These are phyloP conservation scores for Asbolus verrucosus DNA, from an alignment of 1,140 invertebrate species.

Conservation along the genomic window DNA sequence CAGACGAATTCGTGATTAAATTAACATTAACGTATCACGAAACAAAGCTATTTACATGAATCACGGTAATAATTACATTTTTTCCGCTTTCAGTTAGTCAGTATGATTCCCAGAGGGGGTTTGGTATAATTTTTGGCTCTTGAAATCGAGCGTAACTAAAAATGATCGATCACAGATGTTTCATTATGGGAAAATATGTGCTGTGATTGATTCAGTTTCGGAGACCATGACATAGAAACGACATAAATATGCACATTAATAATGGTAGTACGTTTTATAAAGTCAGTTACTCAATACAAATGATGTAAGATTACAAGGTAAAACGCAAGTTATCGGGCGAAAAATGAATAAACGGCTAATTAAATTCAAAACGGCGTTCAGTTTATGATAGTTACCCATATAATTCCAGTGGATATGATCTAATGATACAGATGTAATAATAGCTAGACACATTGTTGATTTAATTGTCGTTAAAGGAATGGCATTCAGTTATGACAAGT, in stretches of 20 bases:
- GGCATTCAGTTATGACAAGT: constrained; percentile 5
- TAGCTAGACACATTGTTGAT: constrained; percentile 4
- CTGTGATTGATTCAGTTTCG: constrained; percentile 22
- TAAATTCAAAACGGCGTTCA: constrained; percentile 16
- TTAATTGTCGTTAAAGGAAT: constrained; percentile 17
- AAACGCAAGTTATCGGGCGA: constrained; percentile 38
- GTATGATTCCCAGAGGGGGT: neutral
- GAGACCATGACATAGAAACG: constrained; percentile 43
- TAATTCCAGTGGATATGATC: constrained; percentile 31
- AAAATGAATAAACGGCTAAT: constrained; percentile 35
- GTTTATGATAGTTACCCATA: neutral
- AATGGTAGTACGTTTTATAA: constrained; percentile 44
- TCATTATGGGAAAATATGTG: constrained; percentile 32
- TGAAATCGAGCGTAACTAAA: neutral
- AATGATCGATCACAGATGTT: constrained; percentile 8
- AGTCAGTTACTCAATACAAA: constrained; percentile 43
- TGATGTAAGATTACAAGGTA: constrained; percentile 45
- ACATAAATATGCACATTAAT: constrained; percentile 44
- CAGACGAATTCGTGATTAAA: constrained; percentile 23
- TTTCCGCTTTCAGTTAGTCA: neutral
- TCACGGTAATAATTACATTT: neutral
- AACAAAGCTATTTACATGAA: neutral
- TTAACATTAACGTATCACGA: constrained; percentile 27
- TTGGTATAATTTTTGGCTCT: too few relatives aligned
- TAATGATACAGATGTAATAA: constrained; percentile 12